A percentile compares a stretch with the other conserved stretches of the same genome.
Evolutionary conservation across 1,140 invertebrate genomes (phyloP).

Genomic region (Micrasema minimum): DNA sequence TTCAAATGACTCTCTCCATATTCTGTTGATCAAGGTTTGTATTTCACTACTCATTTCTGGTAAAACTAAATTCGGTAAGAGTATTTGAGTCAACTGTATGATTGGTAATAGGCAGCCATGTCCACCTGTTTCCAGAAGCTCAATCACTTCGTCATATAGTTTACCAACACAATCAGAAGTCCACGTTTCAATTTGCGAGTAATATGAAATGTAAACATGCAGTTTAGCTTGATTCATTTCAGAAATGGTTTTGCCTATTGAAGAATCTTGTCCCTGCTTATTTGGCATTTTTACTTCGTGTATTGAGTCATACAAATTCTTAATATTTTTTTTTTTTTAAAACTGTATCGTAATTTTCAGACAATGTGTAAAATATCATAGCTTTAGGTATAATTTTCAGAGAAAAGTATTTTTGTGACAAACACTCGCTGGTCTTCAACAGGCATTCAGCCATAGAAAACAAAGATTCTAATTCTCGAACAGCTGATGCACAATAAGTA

Average conservation of each 20-base stretch:
- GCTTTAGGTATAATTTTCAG: slow-evolving; percentile 37
- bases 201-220: slow-evolving; percentile 44
- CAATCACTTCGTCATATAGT: slow-evolving; percentile 21
- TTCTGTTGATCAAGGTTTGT: slow-evolving; percentile 24
- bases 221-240: slow-evolving; percentile 35
- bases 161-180: not conserved
- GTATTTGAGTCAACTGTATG: slow-evolving; percentile 36
- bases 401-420: slow-evolving; percentile 49
- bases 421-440: slow-evolving; percentile 17
- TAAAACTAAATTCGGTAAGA: slow-evolving; percentile 34
- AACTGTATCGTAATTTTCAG: too few relatives aligned
- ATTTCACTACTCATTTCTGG: slow-evolving; percentile 10
- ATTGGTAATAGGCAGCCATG: slow-evolving; percentile 37
- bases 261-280: slow-evolving; percentile 13
- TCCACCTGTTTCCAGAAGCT: slow-evolving; percentile 49
- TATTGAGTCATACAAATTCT: slow-evolving; percentile 4
- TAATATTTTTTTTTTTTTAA: too few relatives aligned
- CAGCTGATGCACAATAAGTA: too few relatives aligned
- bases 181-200: slow-evolving; percentile 28
- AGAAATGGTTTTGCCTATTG: slow-evolving; percentile 43
- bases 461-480: slow-evolving; percentile 24
- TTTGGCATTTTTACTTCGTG: slow-evolving; percentile 9
- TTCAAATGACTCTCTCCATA: slow-evolving; percentile 48
- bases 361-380: too few relatives aligned
- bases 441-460: slow-evolving; percentile 9